phyloP scores from a whole-genome alignment of 2,113 vertebrate genomes.

The Bothrops jararaca region DNA sequence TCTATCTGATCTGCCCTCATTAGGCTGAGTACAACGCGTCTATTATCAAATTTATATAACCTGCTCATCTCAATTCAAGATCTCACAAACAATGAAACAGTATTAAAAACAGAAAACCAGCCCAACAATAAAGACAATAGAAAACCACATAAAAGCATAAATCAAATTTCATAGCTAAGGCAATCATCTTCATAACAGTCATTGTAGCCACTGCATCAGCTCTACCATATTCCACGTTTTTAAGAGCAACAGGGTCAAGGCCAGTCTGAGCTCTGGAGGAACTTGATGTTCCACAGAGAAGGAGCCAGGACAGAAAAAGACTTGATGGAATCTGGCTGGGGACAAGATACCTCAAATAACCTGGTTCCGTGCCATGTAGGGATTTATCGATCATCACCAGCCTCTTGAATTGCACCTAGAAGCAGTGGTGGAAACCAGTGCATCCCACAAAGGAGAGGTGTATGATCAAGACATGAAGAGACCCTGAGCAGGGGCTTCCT shows the following conservation, averaged over 20 bases:
- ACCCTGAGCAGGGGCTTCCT: not conserved
- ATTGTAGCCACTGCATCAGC: too few species aligned
- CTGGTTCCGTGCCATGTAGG: not conserved
- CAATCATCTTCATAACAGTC: too few species aligned
- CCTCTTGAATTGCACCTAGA: not conserved
- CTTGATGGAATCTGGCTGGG: not conserved
- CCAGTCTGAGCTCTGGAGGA: not conserved
- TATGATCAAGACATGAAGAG: not conserved
- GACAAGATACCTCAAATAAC: not conserved
- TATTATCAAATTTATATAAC: too few species aligned
- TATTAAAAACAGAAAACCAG: too few species aligned
- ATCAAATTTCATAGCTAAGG: too few species aligned
- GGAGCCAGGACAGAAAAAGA: not conserved
- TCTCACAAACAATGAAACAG: too few species aligned
- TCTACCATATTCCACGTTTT: not conserved
- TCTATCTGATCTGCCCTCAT: too few species aligned
- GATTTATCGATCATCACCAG: not conserved
- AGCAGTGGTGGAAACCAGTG: not conserved
- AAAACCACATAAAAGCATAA: too few species aligned
- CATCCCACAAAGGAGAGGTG: not conserved
- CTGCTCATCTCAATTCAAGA: too few species aligned
- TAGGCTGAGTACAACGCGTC: too few species aligned
- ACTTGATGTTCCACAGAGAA: not conserved
- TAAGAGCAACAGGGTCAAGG: not conserved
- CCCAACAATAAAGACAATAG: too few species aligned